These are phyloP conservation scores for Drosophila yooni DNA, from an alignment of 2,888 invertebrate species.

Conservation along the genomic window DNA sequence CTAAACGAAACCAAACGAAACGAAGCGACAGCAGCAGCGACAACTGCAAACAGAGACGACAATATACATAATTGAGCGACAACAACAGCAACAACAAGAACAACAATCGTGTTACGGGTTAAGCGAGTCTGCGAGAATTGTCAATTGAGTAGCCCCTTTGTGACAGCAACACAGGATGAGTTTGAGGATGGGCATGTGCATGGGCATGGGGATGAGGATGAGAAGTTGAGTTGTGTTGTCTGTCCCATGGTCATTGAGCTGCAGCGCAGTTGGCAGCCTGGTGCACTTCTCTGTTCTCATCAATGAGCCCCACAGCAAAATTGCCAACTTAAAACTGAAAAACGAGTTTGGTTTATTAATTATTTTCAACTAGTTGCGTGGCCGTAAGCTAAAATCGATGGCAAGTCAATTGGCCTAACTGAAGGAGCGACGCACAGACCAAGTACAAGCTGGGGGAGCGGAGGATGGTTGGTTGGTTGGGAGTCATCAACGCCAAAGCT, in stretches of 20 bases:
- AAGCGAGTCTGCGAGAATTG: conserved; percentile 75
- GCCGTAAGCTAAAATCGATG: conserved; percentile 56
- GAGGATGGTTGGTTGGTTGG: neutral
- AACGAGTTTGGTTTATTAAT: conserved; percentile 77
- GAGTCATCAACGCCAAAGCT: conserved; percentile 60
- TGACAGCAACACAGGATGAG: conserved; percentile 26
- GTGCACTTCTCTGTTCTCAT: conserved; percentile 36
- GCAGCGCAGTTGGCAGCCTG: neutral
- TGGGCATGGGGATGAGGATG: neutral
- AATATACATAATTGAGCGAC: conserved; percentile 75
- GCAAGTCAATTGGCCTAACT: conserved; percentile 56
- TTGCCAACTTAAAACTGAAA: conserved; percentile 46
- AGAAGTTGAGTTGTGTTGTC: neutral
- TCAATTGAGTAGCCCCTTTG: conserved; percentile 72
- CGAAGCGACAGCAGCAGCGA: conserved; percentile 40
- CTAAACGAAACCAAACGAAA: conserved; percentile 64
- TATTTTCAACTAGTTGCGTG: conserved; percentile 64
- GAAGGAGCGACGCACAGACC: conserved; percentile 28
- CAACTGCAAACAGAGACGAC: conserved; percentile 61
- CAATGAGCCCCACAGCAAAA: conserved; percentile 49
- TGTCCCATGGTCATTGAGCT: conserved; percentile 21
- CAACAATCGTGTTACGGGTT: conserved; percentile 66
- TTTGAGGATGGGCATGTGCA: neutral
- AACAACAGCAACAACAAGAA: conserved; percentile 49
- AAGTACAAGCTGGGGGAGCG: neutral